phyloP scores from a whole-genome alignment of 2,797 vertebrate species.

The Clarias platycephalus region DNA sequence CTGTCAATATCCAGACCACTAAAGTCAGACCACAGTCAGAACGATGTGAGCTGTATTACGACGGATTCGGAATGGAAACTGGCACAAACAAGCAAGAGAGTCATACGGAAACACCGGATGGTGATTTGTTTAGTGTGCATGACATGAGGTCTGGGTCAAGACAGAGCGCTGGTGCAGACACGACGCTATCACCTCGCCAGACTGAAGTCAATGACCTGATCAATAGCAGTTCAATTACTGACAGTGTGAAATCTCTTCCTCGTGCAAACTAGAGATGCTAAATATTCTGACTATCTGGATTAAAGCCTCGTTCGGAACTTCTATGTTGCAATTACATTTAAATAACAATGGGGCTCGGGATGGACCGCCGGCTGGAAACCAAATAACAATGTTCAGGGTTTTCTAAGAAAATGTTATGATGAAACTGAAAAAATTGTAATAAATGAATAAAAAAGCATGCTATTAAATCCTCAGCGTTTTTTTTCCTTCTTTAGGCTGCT shows the following conservation, averaged over 20 bases:
- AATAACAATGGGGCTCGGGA: not conserved
- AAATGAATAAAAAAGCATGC: too few species aligned
- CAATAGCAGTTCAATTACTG: not conserved
- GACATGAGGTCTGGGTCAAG: not conserved
- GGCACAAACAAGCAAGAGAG: not conserved
- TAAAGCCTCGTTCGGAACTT: not conserved
- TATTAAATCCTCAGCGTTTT: too few species aligned
- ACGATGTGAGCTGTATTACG: not conserved
- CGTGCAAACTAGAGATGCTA: too few species aligned
- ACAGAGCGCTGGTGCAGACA: not conserved
- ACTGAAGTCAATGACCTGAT: not conserved
- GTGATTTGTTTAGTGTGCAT: not conserved
- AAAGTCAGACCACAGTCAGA: constrained; percentile 5
- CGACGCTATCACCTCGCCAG: not conserved
- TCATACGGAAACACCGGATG: not conserved
- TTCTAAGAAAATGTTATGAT: too few species aligned
- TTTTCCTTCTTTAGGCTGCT: too few species aligned
- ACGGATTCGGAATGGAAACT: constrained; percentile 16
- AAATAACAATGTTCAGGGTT: too few species aligned
- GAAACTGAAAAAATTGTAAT: too few species aligned
- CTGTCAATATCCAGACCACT: constrained; percentile 49
- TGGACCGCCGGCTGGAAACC: too few species aligned
- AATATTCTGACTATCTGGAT: too few species aligned
- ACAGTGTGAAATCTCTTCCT: not conserved
- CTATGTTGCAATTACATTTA: not conserved